Base-by-base conservation (phyloP, 2,888 invertebrate genomes). In the Hirtodrosophila cameraria region DNA sequence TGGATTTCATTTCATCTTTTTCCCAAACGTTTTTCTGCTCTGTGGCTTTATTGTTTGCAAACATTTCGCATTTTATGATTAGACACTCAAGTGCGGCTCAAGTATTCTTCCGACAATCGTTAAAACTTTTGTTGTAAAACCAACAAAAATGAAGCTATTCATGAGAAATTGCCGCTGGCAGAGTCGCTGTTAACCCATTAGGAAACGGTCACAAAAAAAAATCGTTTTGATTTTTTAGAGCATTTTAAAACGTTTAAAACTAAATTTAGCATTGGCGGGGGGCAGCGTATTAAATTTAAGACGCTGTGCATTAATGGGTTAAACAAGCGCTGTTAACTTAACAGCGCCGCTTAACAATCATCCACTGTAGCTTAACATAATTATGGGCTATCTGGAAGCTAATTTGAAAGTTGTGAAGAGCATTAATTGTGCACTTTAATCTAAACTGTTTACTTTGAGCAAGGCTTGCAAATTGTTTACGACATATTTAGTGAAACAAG, bases 101-200 rank as follows among this genome's bases (percentile, higher is more conserved):
- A 81, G 86, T 83, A 60, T 85, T 85, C 83, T 82, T 75, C 67
- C 80, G 80, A 67, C 79, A 82, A 70, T 82, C 76, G 67, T 77
- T 68, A 67, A 78, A 69, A 52, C 35, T 53, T n/a, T 36, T 13
- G 41, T 59, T 23, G 23, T 8, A 23, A 23, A 76, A 52, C 60
- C 61, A 39, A 57, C 61, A 57, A 58, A 65, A 18, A 18, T 18
- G 18, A 31, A 28, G 43, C n/a, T 20, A 18, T 7, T 36, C 30
- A 36, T 31, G 52, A 28, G 45, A 54, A 45, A 38, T 18, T 31
- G 52, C 58, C 36, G 7, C 45, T 25, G 31, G 64, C 45, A n/a
- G 8, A 2, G 3, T 23, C 7, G 6, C 23, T 23, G 8, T 23
- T 23, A 23, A 23, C 23, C 23, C 23, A 23, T 23, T 23, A 6